These are phyloP conservation scores for Pangasius djambal DNA, from an alignment of 2,797 vertebrate genomes.

Conservation along the genomic window DNA sequence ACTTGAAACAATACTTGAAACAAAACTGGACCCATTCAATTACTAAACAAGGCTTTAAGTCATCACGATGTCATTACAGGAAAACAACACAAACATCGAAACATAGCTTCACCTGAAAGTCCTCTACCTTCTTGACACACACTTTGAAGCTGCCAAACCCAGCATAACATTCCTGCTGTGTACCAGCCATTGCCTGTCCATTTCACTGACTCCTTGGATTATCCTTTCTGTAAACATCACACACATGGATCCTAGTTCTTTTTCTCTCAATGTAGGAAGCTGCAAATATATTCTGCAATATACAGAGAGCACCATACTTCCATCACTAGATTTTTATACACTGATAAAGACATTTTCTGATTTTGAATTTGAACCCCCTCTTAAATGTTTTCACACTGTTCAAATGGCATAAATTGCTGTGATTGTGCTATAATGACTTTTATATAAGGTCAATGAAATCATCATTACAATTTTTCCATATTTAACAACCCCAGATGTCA, in stretches of 20 bases:
- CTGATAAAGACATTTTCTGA: background rate
- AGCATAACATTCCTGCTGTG: constrained; percentile 3
- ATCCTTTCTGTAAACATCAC: constrained; percentile 13
- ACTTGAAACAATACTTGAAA: background rate
- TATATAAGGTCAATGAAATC: background rate
- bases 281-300: background rate
- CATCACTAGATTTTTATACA: background rate
- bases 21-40: background rate
- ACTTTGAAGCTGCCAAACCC: background rate
- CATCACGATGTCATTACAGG: background rate
- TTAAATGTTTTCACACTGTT: background rate
- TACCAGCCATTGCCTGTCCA: background rate
- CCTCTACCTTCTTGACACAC: background rate
- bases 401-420: background rate
- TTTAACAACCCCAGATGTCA: background rate
- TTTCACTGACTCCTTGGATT: background rate
- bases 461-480: background rate
- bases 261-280: background rate
- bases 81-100: background rate
- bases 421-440: background rate
- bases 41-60: background rate
- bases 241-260: background rate
- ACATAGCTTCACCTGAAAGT: background rate
- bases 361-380: background rate
- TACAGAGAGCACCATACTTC: background rate